Evolutionary conservation across 1,140 invertebrate genomes (phyloP).

Genomic region (Halyomorpha halys): DNA sequence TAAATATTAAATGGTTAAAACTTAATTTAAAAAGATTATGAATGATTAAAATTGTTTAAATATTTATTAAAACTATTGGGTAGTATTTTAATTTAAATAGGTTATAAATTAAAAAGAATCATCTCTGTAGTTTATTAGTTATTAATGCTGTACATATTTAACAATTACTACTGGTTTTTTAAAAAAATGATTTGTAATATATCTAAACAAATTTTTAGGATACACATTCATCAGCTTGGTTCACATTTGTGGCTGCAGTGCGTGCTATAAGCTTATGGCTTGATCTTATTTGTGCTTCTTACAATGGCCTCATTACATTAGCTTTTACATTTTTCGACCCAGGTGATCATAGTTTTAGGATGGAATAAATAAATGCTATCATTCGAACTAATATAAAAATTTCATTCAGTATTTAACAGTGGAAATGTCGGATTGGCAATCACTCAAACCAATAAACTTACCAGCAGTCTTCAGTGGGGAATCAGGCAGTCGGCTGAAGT

Average conservation of each 20-base stretch:
- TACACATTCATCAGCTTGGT: constrained; percentile 57
- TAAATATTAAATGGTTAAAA: no score
- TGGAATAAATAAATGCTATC: not conserved
- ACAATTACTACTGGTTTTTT: no score
- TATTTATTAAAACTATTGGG: no score
- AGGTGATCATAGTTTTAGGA: constrained; percentile 32
- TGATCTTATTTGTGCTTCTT: constrained; percentile 59
- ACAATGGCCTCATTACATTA: constrained; percentile 58
- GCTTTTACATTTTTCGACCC: constrained; percentile 51
- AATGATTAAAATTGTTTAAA: no score
- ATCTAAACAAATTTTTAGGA: constrained; percentile 35
- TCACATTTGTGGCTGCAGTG: constrained; percentile 60
- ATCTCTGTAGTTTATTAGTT: no score
- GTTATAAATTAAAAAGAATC: no score
- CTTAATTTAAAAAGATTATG: no score
- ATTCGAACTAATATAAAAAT: not conserved
- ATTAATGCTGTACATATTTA: no score
- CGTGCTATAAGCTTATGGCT: constrained; percentile 77
- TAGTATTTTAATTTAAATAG: no score
- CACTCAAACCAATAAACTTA: constrained; percentile 69
- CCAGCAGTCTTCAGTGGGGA: constrained; percentile 75
- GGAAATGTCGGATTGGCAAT: constrained; percentile 75
- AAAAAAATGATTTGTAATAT: not conserved
- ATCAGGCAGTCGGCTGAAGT: constrained; percentile 62
- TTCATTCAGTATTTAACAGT: constrained; percentile 37